Percentiles rank a stretch among this genome's conserved stretches.
Conservation (phyloP, 2,888 invertebrate genomes). For the Drosophila nr. fundita region DNA sequence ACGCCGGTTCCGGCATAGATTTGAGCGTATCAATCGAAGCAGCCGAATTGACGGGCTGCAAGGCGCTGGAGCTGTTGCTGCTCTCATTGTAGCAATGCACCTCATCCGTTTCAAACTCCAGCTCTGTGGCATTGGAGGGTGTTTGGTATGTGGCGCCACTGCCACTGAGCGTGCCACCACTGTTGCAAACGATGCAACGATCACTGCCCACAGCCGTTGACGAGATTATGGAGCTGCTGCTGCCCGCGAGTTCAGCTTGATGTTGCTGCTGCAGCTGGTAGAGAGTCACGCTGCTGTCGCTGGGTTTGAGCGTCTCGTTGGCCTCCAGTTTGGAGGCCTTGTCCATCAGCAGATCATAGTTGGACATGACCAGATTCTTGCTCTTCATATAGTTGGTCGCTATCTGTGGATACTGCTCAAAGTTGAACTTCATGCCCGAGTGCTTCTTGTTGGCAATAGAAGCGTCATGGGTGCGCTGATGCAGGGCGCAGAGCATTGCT, state of each 20-base stretch:
- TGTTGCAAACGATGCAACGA: conserved; percentile 86
- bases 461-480: conserved; percentile 77
- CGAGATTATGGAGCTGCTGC: conserved; percentile 76
- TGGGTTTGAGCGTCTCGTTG: conserved; percentile 58
- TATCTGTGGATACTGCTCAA: conserved; percentile 90
- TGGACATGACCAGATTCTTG: conserved; percentile 88
- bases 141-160: conserved; percentile 88
- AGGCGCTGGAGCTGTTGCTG: conserved; percentile 36
- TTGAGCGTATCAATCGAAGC: conserved; percentile 81
- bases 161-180: conserved; percentile 78
- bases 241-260: conserved; percentile 51
- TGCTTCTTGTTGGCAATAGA: conserved; percentile 74
- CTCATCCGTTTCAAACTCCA: conserved; percentile 86
- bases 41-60: conserved; percentile 75
- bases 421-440: conserved; percentile 91
- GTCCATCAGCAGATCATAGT: conserved; percentile 82
- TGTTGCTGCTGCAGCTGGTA: conserved; percentile 45
- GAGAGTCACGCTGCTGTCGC: conserved; percentile 61
- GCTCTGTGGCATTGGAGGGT: conserved; percentile 92
- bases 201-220: conserved; percentile 66
- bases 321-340: conserved; percentile 82
- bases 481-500: conserved; percentile 73
- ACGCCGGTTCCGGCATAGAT: conserved; percentile 63
- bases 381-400: conserved; percentile 91
- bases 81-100: conserved; percentile 69